Conservation (phyloP, 2,113 vertebrate species). For the Peromyscus californicus region DNA sequence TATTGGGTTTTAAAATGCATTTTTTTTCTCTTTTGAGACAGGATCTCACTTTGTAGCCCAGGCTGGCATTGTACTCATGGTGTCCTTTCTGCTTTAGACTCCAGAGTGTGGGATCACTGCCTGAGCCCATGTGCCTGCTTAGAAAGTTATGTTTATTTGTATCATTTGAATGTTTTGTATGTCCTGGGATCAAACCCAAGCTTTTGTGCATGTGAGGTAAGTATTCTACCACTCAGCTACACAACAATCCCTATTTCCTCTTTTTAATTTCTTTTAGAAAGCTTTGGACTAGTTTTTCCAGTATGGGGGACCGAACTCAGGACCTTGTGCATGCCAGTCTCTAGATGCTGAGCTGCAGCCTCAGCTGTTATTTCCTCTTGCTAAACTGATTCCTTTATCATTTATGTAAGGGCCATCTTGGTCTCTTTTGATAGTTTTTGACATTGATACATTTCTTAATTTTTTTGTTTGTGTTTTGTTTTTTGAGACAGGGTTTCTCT, state of each 20-base stretch:
- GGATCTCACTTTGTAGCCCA: not conserved
- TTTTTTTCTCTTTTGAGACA: not conserved
- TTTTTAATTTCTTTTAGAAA: not conserved
- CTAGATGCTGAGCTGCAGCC: not conserved
- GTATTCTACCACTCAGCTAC: not conserved
- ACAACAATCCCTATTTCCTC: not conserved
- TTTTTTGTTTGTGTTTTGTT: not conserved
- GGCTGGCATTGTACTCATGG: not conserved
- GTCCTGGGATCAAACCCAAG: not conserved
- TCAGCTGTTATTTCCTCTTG: not conserved
- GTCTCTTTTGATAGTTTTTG: not conserved
- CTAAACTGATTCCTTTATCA: not conserved
- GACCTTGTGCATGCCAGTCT: no score
- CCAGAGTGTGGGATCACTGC: not conserved
- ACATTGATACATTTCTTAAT: not conserved
- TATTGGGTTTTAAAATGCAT: conserved; percentile 10
- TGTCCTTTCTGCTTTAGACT: not conserved
- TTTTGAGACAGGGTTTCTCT: not conserved
- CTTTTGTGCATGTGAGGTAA: no score
- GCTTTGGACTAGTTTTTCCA: not conserved
- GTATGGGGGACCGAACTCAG: not conserved
- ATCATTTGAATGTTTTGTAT: not conserved
- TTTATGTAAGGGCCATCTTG: no score
- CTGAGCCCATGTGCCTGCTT: not conserved
- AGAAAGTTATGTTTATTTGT: not conserved